Evolutionary conservation across 2,797 vertebrate genomes (phyloP), one percentile per base, ranked within the genome.

Genomic region (Falco biarmicus): DNA sequence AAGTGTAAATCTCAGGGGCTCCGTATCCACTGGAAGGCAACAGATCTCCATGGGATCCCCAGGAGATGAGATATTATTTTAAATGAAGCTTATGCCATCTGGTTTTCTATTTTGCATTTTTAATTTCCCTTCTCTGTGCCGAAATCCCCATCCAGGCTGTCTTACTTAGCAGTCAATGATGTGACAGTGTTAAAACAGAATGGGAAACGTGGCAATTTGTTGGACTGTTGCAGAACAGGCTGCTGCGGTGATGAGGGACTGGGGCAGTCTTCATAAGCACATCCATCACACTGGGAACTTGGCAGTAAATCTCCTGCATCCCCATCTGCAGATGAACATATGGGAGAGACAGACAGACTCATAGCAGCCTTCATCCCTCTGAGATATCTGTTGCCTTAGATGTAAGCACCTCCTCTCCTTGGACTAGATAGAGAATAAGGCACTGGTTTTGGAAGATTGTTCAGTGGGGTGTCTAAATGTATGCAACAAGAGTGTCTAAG

Each of bases 71-170:
- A 87, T 79, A 93, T 8, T 84, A 61, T 95, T 93, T 96, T 96
- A 89, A 89, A 95, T 95, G 95, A 94, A 74, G 93, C 63, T 89
- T 85, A 64, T 75, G 56, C 96, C 96, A 92, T 96, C 91, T 96
- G 92, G 54, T 95, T 83, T 93, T 84, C 90, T 37, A 6, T 43
- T 93, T 89, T 78, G 63, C 60, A 78, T 95, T 96, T 96, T 84
- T 87, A 64, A 91, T 93, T 92, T 84, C 34, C 18, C 24, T 76
- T 81, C 31, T 69, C 76, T 77, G 21, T 3, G 1, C 31, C 94
- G 71, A 82, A 96, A 80, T 92, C 60, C 59, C 66, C 34, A 32
- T 56, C 34, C 34, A 34, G 34, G 34, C 34, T 34, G 34, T 34
- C 34, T 86, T 80, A 77, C 81, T 26, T 80, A 63, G 24, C 63